Conservation (phyloP, 2,113 vertebrate species). For the Notarius quadriscutis region DNA sequence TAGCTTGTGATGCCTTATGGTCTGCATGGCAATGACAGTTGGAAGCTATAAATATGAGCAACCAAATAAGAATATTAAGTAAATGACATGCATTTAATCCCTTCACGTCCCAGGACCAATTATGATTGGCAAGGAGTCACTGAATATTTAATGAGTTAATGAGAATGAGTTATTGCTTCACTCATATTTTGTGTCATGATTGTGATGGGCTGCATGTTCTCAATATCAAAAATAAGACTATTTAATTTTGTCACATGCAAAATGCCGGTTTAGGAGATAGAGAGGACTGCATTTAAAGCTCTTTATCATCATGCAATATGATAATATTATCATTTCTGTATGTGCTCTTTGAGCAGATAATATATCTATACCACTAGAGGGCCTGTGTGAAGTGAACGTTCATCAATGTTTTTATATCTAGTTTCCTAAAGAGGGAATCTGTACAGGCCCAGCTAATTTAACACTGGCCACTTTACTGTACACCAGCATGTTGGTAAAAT, state of each 20-base stretch:
- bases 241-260: constrained; percentile 9
- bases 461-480: not conserved
- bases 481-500: not conserved
- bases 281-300: not conserved
- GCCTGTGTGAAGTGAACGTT: not conserved
- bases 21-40: not conserved
- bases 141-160: not conserved
- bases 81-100: not conserved
- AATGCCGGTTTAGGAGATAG: not conserved
- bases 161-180: not conserved
- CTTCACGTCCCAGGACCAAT: not conserved
- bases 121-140: not conserved
- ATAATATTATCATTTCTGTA: not conserved
- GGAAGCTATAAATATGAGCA: not conserved
- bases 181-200: not conserved
- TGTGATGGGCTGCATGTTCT: not conserved
- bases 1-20: not conserved
- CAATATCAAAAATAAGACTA: constrained; percentile 17
- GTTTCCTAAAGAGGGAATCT: not conserved
- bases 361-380: constrained; percentile 16
- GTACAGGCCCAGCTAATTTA: not conserved
- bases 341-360: not conserved
- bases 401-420: not conserved
- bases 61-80: not conserved
- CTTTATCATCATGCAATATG: not conserved